Evolutionary conservation across 2,113 vertebrate genomes (phyloP).

Genomic region (Gasterosteus nipponicus): DNA sequence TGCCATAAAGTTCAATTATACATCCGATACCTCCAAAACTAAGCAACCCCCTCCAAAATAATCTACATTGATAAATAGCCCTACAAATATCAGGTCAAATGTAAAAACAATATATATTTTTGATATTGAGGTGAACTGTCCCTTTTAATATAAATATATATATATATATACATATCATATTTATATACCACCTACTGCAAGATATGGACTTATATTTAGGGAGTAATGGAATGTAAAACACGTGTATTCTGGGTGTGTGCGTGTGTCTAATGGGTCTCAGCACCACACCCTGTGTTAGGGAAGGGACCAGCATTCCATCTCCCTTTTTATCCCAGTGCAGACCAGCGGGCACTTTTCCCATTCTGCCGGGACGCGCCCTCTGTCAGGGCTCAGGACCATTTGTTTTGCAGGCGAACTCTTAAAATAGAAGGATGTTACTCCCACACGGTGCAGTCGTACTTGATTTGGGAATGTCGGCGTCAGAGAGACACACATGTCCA

Average conservation of each 20-base stretch:
- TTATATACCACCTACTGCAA: constrained; percentile 17
- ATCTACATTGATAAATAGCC: not conserved
- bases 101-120: not conserved
- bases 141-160: no score
- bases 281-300: constrained; percentile 72
- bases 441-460: constrained; percentile 43
- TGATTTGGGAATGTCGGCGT: constrained; percentile 30
- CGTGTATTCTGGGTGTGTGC: constrained; percentile 54
- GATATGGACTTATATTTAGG: constrained; percentile 53
- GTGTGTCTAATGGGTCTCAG: constrained; percentile 44
- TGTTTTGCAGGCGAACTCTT: constrained; percentile 55
- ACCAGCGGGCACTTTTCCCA: constrained; percentile 58
- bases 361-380: constrained; percentile 69
- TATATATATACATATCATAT: not conserved
- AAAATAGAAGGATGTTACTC: constrained; percentile 55
- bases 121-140: not conserved
- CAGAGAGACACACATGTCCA: constrained; percentile 18
- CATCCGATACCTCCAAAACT: not conserved
- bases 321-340: constrained; percentile 70
- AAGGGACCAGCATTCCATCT: constrained; percentile 64
- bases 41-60: not conserved
- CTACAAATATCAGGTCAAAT: not conserved
- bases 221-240: constrained; percentile 59
- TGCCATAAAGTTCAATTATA: not conserved
- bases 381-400: constrained; percentile 51